phyloP scores from a whole-genome alignment of 1,140 invertebrate genomes.

The Drosophila sechellia region DNA sequence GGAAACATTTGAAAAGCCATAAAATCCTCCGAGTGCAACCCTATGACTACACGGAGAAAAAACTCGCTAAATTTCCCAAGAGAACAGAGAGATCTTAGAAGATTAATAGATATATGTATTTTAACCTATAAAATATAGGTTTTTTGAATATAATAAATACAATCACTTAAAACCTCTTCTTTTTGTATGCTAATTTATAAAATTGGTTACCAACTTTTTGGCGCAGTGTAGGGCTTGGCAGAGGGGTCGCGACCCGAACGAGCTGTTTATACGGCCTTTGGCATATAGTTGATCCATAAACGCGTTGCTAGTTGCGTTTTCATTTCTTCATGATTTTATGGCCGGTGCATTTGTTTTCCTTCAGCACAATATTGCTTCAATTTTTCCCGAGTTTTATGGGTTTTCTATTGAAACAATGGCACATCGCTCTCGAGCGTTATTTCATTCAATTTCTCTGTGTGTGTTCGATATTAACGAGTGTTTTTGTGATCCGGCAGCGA shows the following conservation, averaged over 20 bases:
- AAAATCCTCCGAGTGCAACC: slow-evolving; percentile 62
- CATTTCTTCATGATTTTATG: slow-evolving; percentile 67
- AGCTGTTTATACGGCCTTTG: slow-evolving; percentile 4
- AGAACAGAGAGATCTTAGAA: too few relatives aligned
- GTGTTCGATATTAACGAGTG: slow-evolving; percentile 65
- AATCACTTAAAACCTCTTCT: too few relatives aligned
- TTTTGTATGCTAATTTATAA: too few relatives aligned
- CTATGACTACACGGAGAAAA: slow-evolving; percentile 48
- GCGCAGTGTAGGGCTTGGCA: slow-evolving; percentile 7
- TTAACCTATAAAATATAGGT: too few relatives aligned
- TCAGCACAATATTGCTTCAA: slow-evolving; percentile 67
- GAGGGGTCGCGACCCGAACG: slow-evolving; percentile 24
- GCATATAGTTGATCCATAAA: slow-evolving; percentile 48
- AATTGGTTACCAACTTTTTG: neutral
- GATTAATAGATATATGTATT: neutral
- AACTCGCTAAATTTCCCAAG: too few relatives aligned
- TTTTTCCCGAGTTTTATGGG: slow-evolving; percentile 73
- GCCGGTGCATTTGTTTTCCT: slow-evolving; percentile 67
- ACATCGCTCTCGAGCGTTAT: slow-evolving; percentile 13
- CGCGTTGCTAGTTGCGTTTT: slow-evolving; percentile 37
- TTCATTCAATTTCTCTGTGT: slow-evolving; percentile 33
- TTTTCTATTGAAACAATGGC: slow-evolving; percentile 78
- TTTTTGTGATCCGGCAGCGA: slow-evolving; percentile 24
- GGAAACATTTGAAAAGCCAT: slow-evolving; percentile 81
- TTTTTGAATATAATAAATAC: too few relatives aligned